phyloP scores from a whole-genome alignment of 2,888 invertebrate species.

The Cheilosia scutellata region DNA sequence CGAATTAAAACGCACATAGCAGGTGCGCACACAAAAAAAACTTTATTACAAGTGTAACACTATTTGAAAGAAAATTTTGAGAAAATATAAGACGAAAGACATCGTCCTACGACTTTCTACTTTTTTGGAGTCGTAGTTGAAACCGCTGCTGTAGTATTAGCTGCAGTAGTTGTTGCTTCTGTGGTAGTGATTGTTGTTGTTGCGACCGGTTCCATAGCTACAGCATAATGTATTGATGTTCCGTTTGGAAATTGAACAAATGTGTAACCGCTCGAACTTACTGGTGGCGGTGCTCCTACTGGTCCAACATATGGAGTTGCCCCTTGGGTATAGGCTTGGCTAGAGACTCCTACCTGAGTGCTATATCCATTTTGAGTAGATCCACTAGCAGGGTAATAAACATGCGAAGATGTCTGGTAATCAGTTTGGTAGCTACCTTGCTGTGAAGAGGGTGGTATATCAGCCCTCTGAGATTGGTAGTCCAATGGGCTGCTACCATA shows the following conservation, averaged over 20 bases:
- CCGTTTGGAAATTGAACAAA: constrained; percentile 44
- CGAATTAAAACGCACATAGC: constrained; percentile 27
- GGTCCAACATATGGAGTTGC: background rate
- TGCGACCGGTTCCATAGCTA: constrained; percentile 43
- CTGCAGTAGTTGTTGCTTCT: constrained; percentile 1
- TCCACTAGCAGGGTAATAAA: background rate
- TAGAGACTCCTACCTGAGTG: background rate
- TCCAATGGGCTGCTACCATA: background rate
- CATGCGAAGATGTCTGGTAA: constrained; percentile 17
- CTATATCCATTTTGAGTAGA: background rate
- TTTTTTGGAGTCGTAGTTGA: constrained; percentile 25
- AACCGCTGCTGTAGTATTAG: background rate
- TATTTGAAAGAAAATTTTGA: background rate
- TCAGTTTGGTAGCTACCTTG: constrained; percentile 27
- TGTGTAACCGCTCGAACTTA: constrained; percentile 33
- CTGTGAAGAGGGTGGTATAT: background rate
- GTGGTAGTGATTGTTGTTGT: constrained; percentile 16
- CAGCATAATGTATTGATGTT: constrained; percentile 35
- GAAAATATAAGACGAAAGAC: constrained; percentile 20
- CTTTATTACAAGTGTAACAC: constrained; percentile 22
- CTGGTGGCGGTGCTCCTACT: background rate
- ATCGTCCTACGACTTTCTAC: background rate
- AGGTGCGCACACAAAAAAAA: constrained; percentile 30
- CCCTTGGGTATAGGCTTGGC: background rate
- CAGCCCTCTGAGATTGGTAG: background rate